A percentile compares a stretch with the other conserved stretches of the same genome.
Conservation (phyloP, 2,888 invertebrate genomes). For the Pterostichus madidus region DNA sequence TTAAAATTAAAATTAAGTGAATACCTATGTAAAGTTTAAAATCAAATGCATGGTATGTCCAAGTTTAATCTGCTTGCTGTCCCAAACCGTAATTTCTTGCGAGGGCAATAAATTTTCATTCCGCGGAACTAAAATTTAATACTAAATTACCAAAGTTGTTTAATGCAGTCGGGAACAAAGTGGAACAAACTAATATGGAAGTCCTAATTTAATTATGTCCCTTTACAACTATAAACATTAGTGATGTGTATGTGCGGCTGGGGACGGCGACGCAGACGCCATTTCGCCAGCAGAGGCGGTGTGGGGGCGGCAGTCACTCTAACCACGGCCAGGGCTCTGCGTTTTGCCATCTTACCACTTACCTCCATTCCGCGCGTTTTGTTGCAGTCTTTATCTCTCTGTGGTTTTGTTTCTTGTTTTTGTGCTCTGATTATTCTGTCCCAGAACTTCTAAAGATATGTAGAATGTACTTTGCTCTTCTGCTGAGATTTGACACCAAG, state of each 20-base stretch:
- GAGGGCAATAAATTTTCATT: conserved; percentile 61
- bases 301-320: too few relatives aligned
- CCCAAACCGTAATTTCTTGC: conserved; percentile 29
- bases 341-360: conserved; percentile 30
- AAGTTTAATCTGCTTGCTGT: conserved; percentile 1
- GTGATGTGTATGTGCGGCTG: conserved; percentile 63
- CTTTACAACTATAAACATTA: conserved; percentile 67
- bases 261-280: conserved; percentile 54
- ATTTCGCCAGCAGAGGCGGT: conserved; percentile 38
- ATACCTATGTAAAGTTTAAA: too few relatives aligned
- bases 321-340: too few relatives aligned
- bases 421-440: conserved; percentile 30
- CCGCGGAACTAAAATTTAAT: conserved; percentile 60
- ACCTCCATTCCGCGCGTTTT: conserved; percentile 49
- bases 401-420: conserved; percentile 40
- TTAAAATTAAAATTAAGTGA: too few relatives aligned
- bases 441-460: conserved; percentile 31
- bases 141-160: conserved; percentile 65
- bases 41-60: not conserved
- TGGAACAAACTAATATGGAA: conserved; percentile 67
- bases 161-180: conserved; percentile 63
- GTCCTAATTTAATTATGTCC: conserved; percentile 67
- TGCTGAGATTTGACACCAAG: not conserved
- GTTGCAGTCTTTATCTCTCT: conserved; percentile 47
- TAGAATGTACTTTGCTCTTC: not conserved